Conservation (phyloP, 1,140 invertebrate genomes). For the Cyrtorhinus lividipennis region DNA sequence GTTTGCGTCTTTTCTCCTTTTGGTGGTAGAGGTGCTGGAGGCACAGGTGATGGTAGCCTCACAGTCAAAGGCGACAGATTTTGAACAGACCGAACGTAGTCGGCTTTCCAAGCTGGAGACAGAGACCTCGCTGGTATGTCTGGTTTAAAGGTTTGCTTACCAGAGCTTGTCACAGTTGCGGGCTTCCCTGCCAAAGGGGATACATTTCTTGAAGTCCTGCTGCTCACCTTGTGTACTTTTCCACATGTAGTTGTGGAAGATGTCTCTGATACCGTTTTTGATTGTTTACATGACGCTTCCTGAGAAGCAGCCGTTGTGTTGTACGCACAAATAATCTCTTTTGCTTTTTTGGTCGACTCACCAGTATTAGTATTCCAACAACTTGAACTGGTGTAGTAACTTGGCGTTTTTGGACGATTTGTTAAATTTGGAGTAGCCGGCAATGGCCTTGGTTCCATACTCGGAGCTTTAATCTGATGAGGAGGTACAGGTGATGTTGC, state of each 20-base stretch:
- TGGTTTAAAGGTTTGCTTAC: conserved; percentile 11
- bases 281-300: background rate
- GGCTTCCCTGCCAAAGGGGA: background rate
- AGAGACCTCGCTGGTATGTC: conserved; percentile 18
- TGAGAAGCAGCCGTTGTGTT: background rate
- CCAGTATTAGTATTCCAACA: too few species aligned
- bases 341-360: background rate
- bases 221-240: background rate
- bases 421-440: background rate
- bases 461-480: conserved; percentile 22
- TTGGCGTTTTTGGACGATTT: background rate
- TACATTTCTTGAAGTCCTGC: background rate
- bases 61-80: conserved; percentile 20
- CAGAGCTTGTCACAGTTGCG: background rate
- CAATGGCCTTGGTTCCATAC: conserved; percentile 1
- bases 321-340: background rate
- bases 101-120: conserved; percentile 14
- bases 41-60: conserved; percentile 17
- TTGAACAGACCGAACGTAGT: conserved; percentile 14
- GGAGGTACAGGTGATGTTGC: conserved; percentile 22
- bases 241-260: background rate
- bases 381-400: background rate
- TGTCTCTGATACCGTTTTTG: background rate
- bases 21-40: conserved; percentile 22
- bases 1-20: conserved; percentile 11